Evolutionary conservation across 2,888 invertebrate species (phyloP).

Genomic region (Galerucella pusilla): DNA sequence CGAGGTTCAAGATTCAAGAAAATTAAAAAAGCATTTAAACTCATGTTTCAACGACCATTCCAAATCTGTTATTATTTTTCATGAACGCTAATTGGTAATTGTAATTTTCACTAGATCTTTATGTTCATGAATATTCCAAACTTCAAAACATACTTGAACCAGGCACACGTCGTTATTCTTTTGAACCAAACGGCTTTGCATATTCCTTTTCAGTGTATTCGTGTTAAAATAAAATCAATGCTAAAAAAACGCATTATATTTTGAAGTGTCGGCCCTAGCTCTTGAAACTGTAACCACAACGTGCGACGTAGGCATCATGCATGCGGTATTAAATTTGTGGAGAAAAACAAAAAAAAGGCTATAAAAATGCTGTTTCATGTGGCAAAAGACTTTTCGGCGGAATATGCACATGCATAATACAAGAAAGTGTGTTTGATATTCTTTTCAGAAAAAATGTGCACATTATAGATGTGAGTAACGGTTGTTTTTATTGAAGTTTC

Average conservation of each 20-base stretch:
- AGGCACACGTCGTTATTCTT: not conserved
- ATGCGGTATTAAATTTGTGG: constrained; percentile 10
- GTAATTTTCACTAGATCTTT: no score
- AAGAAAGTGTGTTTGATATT: constrained; percentile 18
- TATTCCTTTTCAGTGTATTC: not conserved
- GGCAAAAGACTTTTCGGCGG: constrained; percentile 15
- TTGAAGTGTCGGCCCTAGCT: not conserved
- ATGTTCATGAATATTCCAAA: no score
- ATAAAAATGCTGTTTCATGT: constrained; percentile 26
- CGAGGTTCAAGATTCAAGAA: no score
- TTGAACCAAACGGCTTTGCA: not conserved
- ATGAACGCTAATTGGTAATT: no score
- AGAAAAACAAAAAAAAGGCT: constrained; percentile 17
- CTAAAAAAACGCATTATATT: constrained; percentile 15
- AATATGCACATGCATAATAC: constrained; percentile 28
- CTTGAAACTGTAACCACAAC: not conserved
- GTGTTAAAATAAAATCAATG: not conserved
- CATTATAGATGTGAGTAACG: constrained; percentile 10
- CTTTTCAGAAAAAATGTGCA: constrained; percentile 5
- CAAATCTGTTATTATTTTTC: no score
- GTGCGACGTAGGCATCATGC: not conserved
- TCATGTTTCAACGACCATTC: no score
- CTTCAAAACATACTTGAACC: no score
- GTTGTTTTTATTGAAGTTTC: constrained; percentile 12
- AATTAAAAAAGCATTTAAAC: no score